These are phyloP conservation scores for Colletes latitarsis DNA, from an alignment of 1,140 invertebrate species.

Conservation along the genomic window DNA sequence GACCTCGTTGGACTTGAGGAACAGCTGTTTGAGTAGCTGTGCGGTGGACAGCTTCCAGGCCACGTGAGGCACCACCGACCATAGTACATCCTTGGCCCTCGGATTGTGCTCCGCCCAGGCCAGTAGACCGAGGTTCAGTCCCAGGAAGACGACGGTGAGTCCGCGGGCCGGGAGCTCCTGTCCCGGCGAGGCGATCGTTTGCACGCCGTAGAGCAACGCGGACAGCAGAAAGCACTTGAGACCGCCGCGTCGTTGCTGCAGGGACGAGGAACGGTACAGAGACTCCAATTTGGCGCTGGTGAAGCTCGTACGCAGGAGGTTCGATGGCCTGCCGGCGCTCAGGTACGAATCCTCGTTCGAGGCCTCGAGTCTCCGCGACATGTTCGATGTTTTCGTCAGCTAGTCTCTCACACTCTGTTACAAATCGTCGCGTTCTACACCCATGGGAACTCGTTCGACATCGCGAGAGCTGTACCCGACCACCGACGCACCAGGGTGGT, in stretches of 20 bases:
- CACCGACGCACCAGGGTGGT: too few relatives aligned
- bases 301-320: conserved; percentile 76
- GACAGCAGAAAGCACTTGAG: conserved; percentile 88
- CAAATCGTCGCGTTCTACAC: conserved; percentile 16
- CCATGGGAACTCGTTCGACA: neutral
- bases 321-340: conserved; percentile 76
- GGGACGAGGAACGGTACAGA: conserved; percentile 88
- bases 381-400: conserved; percentile 5
- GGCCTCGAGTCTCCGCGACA: conserved; percentile 67
- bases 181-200: conserved; percentile 80
- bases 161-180: conserved; percentile 82
- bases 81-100: conserved; percentile 76
- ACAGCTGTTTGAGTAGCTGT: conserved; percentile 83
- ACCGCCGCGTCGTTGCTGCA: conserved; percentile 88
- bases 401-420: neutral
- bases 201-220: conserved; percentile 86
- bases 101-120: conserved; percentile 79
- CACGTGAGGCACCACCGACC: conserved; percentile 83
- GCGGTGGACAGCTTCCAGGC: conserved; percentile 84
- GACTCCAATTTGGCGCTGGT: conserved; percentile 83
- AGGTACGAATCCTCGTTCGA: conserved; percentile 80
- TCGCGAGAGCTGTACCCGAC: too few relatives aligned
- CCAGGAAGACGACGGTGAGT: conserved; percentile 80
- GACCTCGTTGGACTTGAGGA: conserved; percentile 81
- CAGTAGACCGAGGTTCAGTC: conserved; percentile 81